Evolutionary conservation across 2,797 vertebrate genomes (phyloP).

Genomic region (Bucorvus abyssinicus): DNA sequence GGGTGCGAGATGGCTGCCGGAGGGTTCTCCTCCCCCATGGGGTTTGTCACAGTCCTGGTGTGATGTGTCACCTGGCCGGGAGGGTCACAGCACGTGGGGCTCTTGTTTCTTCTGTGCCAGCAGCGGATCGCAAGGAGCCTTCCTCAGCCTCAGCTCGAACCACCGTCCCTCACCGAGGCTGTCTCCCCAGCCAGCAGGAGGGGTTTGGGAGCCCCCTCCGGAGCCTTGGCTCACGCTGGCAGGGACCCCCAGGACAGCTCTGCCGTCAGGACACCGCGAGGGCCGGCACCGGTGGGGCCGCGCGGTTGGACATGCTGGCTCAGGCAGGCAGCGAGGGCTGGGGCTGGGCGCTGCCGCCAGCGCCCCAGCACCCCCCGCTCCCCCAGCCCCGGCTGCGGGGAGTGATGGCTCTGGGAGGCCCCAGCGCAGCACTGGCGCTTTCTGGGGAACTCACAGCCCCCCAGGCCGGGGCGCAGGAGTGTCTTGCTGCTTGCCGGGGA

Average conservation of each 20-base stretch:
- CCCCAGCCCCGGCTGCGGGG: too few species aligned
- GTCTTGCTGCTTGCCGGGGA: too few species aligned
- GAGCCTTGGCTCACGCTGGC: background rate
- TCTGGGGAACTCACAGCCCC: too few species aligned
- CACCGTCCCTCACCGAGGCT: background rate
- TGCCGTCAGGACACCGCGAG: accelerated
- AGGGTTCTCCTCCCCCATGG: background rate
- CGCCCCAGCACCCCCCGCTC: background rate
- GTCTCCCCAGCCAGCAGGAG: background rate
- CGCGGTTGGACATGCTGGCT: background rate
- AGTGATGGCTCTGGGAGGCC: background rate
- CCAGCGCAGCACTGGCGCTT: too few species aligned
- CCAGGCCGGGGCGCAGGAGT: too few species aligned
- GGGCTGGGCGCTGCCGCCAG: too few species aligned
- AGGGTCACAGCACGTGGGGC: accelerated
- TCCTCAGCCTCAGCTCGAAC: background rate
- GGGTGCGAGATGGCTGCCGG: accelerated
- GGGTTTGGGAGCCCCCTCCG: too few species aligned
- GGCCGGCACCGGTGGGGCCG: accelerated
- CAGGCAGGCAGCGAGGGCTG: background rate
- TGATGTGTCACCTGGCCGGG: background rate
- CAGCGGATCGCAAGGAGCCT: background rate
- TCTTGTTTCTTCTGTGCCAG: background rate
- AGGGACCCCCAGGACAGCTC: background rate
- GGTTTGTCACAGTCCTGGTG: background rate